Evolutionary conservation across 2,888 invertebrate genomes (phyloP).

Genomic region (Neoscelio sp.): DNA sequence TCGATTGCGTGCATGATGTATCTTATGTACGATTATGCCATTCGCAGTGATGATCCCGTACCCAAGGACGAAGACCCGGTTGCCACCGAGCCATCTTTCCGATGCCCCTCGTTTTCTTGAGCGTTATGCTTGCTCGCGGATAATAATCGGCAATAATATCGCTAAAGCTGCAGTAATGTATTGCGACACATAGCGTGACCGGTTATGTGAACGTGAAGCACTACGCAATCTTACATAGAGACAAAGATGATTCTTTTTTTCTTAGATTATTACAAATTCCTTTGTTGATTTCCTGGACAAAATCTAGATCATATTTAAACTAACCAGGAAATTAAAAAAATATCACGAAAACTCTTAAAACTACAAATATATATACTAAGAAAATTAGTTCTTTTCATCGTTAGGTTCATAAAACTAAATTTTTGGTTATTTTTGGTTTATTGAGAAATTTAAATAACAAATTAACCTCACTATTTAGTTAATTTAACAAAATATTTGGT

Average conservation of each 20-base stretch:
- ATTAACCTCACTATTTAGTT: too few species aligned
- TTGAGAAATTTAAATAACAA: too few species aligned
- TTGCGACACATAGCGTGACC: constrained; percentile 64
- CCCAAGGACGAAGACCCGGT: constrained; percentile 40
- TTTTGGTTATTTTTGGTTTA: too few species aligned
- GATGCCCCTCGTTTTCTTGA: constrained; percentile 27
- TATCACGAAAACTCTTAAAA: too few species aligned
- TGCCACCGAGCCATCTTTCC: constrained; percentile 5
- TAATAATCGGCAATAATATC: constrained; percentile 59
- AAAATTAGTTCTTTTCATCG: too few species aligned
- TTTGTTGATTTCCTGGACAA: too few species aligned
- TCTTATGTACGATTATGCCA: constrained; percentile 26
- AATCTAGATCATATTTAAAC: not conserved
- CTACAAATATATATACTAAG: too few species aligned
- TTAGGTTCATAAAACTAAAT: too few species aligned
- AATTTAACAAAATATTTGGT: too few species aligned
- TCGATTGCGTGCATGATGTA: constrained; percentile 17
- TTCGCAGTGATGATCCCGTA: constrained; percentile 16
- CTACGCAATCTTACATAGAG: constrained; percentile 37
- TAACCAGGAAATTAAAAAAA: too few species aligned
- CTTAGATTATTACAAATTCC: too few species aligned
- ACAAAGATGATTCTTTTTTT: constrained; percentile 47
- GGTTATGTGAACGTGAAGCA: constrained; percentile 52
- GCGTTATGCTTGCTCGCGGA: constrained; percentile 41
- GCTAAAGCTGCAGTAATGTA: constrained; percentile 57